Percentiles rank a stretch among this genome's conserved stretches.
Evolutionary conservation across 64 coral and sea anemone species (phyloP).

Genomic region (Actinia tenebrosa): DNA sequence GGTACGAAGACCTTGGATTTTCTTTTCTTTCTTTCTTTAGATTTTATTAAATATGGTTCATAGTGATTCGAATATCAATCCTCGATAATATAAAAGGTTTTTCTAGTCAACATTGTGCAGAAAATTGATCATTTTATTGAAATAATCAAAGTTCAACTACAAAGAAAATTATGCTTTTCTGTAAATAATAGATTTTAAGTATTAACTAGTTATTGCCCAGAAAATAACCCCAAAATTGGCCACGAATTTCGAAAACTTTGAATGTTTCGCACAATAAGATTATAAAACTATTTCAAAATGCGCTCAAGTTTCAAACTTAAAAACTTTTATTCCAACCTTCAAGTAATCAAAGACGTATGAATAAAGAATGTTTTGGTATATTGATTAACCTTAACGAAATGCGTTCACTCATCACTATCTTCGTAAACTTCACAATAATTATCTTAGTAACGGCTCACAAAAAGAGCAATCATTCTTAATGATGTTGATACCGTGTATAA

Average conservation of each 20-base stretch:
- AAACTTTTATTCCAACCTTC: neutral
- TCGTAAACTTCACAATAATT: neutral
- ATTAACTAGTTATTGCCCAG: neutral
- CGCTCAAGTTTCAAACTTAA: neutral
- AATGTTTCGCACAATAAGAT: neutral
- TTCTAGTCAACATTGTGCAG: neutral
- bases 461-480: too few species aligned
- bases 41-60: neutral
- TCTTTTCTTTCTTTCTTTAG: neutral
- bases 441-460: too few species aligned
- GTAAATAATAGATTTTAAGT: too few species aligned
- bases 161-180: neutral
- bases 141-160: neutral
- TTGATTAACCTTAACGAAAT: neutral
- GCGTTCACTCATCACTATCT: neutral
- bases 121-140: neutral
- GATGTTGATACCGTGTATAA: too few species aligned
- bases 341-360: neutral
- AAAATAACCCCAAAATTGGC: neutral
- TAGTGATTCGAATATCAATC: constrained; percentile 5
- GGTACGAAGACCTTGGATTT: neutral
- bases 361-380: neutral
- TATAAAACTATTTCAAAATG: neutral
- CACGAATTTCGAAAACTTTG: neutral
- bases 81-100: neutral